These are phyloP conservation scores for Acronicta leporina DNA, from an alignment of 2,888 invertebrate species.

Conservation along the genomic window DNA sequence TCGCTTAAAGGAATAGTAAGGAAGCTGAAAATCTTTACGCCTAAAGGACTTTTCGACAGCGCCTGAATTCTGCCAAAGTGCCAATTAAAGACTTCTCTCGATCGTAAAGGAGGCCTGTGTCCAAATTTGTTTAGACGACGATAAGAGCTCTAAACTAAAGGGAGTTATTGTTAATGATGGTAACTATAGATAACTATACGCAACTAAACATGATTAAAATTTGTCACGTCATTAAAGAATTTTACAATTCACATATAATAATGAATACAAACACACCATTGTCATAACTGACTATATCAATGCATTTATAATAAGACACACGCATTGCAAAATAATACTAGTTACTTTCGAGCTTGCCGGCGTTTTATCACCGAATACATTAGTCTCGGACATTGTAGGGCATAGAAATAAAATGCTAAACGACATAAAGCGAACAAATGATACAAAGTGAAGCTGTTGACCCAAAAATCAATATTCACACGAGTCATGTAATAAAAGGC, in stretches of 20 bases:
- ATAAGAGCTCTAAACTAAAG: not conserved
- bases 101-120: too few relatives aligned
- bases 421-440: slow-evolving; percentile 68
- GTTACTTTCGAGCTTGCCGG: slow-evolving; percentile 51
- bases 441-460: slow-evolving; percentile 81
- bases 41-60: too few relatives aligned
- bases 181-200: not conserved
- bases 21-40: too few relatives aligned
- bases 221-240: not conserved
- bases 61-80: too few relatives aligned
- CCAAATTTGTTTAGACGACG: too few relatives aligned
- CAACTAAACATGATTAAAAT: too few relatives aligned
- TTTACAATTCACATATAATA: slow-evolving; percentile 20
- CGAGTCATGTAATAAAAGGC: slow-evolving; percentile 78
- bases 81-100: too few relatives aligned
- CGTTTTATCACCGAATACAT: slow-evolving; percentile 63
- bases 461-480: slow-evolving; percentile 88
- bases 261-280: slow-evolving; percentile 46
- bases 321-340: slow-evolving; percentile 50
- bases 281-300: slow-evolving; percentile 42
- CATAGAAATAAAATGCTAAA: slow-evolving; percentile 69
- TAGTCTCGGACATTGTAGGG: slow-evolving; percentile 63
- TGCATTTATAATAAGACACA: slow-evolving; percentile 55
- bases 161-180: not conserved
- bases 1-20: not conserved